Evolutionary conservation across 2,888 invertebrate species (phyloP).

Genomic region (Girardia tigrina): DNA sequence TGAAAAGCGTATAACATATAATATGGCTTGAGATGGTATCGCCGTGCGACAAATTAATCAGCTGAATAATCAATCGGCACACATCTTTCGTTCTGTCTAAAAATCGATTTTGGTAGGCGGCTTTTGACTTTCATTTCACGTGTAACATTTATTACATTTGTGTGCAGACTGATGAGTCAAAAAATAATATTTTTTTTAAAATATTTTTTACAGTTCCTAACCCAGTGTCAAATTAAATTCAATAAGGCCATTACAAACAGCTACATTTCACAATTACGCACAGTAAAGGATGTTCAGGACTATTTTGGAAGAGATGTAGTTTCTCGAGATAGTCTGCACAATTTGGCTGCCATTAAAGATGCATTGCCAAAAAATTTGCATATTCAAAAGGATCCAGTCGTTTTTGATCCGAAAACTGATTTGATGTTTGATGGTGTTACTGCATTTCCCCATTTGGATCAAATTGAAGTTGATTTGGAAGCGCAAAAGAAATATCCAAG

Average conservation of each 20-base stretch:
- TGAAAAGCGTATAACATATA: too few species aligned
- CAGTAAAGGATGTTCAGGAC: slow-evolving; percentile 53
- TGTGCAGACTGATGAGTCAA: too few species aligned
- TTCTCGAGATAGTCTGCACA: slow-evolving; percentile 42
- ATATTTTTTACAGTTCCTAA: background rate
- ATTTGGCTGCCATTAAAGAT: slow-evolving; percentile 38
- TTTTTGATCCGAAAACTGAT: slow-evolving; percentile 70
- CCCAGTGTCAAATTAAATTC: slow-evolving; percentile 52
- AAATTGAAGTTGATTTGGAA: background rate
- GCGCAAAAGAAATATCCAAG: background rate
- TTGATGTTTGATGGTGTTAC: slow-evolving; percentile 62
- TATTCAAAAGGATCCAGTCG: slow-evolving; percentile 64
- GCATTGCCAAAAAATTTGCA: slow-evolving; percentile 75
- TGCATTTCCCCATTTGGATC: slow-evolving; percentile 71
- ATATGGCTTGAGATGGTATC: too few species aligned
- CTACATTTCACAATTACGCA: slow-evolving; percentile 61
- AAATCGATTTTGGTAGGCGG: too few species aligned
- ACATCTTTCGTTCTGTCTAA: too few species aligned
- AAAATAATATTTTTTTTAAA: too few species aligned
- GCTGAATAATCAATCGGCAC: too few species aligned
- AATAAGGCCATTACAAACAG: slow-evolving; percentile 70
- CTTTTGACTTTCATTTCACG: too few species aligned
- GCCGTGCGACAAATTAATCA: too few species aligned
- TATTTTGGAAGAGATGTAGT: slow-evolving; percentile 42
- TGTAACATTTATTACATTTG: too few species aligned